These are phyloP conservation scores for Dipus sagitta DNA, from an alignment of 2,797 vertebrate species.

Conservation along the genomic window DNA sequence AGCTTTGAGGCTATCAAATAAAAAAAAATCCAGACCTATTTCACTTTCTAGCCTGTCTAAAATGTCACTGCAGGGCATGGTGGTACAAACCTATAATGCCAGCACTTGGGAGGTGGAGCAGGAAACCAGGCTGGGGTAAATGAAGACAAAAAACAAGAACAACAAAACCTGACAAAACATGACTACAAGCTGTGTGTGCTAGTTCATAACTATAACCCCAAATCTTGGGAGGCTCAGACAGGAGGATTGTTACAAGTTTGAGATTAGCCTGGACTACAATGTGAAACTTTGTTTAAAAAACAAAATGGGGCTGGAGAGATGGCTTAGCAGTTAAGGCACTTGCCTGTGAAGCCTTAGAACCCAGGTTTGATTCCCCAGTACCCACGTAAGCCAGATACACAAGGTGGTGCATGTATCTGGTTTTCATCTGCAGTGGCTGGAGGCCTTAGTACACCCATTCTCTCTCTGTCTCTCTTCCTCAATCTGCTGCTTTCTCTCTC, in stretches of 20 bases:
- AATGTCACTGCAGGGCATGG: background rate
- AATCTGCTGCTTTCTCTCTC: too few relatives aligned
- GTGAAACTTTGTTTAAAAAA: background rate
- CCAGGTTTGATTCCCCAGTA: too few relatives aligned
- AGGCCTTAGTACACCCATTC: too few relatives aligned
- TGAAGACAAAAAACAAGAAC: background rate
- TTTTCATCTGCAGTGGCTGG: too few relatives aligned
- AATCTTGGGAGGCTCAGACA: background rate
- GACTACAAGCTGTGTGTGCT: background rate
- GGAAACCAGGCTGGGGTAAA: background rate
- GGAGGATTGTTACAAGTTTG: background rate
- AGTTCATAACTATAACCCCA: background rate
- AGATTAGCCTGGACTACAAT: background rate
- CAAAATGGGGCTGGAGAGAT: too few relatives aligned
- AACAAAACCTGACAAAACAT: background rate
- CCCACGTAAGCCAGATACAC: too few relatives aligned
- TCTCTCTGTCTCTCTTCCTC: too few relatives aligned
- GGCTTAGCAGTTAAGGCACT: too few relatives aligned
- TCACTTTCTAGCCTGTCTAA: conserved; percentile 33
- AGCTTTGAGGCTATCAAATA: background rate
- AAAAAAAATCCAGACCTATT: background rate
- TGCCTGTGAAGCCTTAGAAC: too few relatives aligned
- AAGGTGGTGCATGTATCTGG: too few relatives aligned
- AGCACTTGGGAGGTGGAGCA: background rate
- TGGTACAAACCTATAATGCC: background rate